Conservation (phyloP, 2,888 invertebrate genomes). For the Drosophila lacicola region DNA sequence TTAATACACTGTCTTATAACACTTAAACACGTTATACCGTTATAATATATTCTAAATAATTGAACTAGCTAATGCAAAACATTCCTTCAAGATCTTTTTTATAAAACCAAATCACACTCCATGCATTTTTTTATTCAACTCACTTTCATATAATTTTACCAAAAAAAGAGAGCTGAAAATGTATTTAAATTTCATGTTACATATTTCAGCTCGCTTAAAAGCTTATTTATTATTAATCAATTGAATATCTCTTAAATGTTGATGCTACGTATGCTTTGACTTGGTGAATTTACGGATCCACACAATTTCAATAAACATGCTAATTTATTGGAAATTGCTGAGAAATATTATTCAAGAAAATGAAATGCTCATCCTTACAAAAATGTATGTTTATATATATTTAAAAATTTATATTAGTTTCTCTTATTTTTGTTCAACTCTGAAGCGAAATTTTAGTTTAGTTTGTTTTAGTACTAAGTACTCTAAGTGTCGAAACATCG, state of each 20-base stretch:
- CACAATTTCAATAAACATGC: constrained; percentile 39
- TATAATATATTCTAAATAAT: constrained; percentile 38
- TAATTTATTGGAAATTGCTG: constrained; percentile 31
- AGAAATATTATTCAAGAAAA: constrained; percentile 22
- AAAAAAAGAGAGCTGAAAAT: neutral
- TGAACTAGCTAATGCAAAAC: constrained; percentile 39
- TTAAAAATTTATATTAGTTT: neutral
- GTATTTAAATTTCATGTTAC: neutral
- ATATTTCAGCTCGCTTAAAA: neutral
- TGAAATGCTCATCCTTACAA: constrained; percentile 46
- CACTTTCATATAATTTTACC: neutral
- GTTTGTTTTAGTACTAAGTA: constrained; percentile 23
- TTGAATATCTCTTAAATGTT: constrained; percentile 8
- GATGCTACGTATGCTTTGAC: constrained; percentile 22
- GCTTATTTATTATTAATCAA: neutral
- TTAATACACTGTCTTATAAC: constrained; percentile 14
- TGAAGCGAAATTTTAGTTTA: constrained; percentile 5
- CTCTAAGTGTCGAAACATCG: constrained; percentile 40
- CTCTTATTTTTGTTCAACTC: constrained; percentile 5
- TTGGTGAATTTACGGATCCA: constrained; percentile 13
- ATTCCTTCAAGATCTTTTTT: neutral
- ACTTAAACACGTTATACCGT: constrained; percentile 17
- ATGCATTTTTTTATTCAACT: neutral
- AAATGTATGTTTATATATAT: neutral
- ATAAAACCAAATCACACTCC: neutral